Base-by-base conservation (phyloP, 2,797 vertebrate genomes). In the Aulostomus chinensis region DNA sequence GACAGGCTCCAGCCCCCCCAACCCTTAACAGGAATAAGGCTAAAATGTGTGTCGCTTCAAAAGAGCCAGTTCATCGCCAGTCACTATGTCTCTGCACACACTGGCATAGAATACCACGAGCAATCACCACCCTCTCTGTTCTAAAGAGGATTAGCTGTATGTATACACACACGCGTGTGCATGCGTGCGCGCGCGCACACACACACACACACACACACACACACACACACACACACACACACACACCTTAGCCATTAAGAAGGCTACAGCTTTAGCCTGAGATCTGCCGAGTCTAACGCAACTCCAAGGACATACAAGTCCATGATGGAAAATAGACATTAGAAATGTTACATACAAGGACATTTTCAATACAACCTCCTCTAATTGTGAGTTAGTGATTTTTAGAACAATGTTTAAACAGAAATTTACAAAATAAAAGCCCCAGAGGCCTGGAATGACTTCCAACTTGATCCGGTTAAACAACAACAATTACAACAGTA, bases 201-300 rank as follows among this genome's bases (percentile, higher is more conserved):
- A 50, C 13, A 29, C 41, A 32, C 34, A 25, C 22, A 60, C 47
- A 40, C 18, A 42, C 48, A 52, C 17, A 51, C 30, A 51, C 17
- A 32, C 11, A 36, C 16, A 40, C 10, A 46, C 36, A 42, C 18
- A 29, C 9, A 37, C 12, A 22, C 31, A 30, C 58, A 60, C 41
- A 36, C 41, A 25, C 4, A 10, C 37, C 9, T 56, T 3, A 13
- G 51, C 33, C 42, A 59, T 50, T 62, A 68, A 77, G 64, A 43
- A 26, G 49, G 22, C 61, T 31, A 7, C 51, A 56, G 63, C 36
- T 65, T 76, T 37, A 68, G 33, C 43, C 55, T 34, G 21, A 25
- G 8, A 46, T 40, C 41, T 50, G 40, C 36, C 32, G 29, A 26
- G 14, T 7, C 15, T 40, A 3, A 35, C 42, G 14, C 9, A 2